Conservation (phyloP, 1,140 invertebrate species). For the Atopsyche davidsoni region DNA sequence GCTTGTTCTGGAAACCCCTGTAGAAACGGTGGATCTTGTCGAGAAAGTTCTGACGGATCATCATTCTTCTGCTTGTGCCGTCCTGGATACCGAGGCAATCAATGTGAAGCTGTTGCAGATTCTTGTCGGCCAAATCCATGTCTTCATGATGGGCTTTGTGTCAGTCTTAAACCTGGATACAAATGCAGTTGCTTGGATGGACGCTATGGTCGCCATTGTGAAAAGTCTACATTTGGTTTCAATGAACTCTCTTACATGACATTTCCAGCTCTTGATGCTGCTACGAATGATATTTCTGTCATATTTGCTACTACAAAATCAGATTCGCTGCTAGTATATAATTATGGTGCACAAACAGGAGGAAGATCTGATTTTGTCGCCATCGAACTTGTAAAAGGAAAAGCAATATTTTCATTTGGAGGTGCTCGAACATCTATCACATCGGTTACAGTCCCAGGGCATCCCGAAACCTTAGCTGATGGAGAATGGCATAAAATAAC, state of each 20-base stretch:
- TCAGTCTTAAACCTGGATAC: constrained; percentile 75
- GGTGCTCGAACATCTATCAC: constrained; percentile 81
- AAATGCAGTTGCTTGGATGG: constrained; percentile 81
- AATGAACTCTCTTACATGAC: constrained; percentile 83
- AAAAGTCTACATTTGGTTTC: constrained; percentile 85
- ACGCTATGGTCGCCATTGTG: constrained; percentile 85
- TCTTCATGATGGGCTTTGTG: constrained; percentile 75
- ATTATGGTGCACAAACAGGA: constrained; percentile 78
- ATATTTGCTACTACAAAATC: constrained; percentile 86
- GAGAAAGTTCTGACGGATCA: constrained; percentile 75
- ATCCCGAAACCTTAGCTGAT: constrained; percentile 64
- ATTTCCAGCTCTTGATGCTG: constrained; percentile 76
- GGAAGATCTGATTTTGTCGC: constrained; percentile 89
- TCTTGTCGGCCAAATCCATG: constrained; percentile 88
- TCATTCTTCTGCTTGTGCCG: constrained; percentile 87
- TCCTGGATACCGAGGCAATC: constrained; percentile 80
- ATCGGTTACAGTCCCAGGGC: constrained; percentile 59
- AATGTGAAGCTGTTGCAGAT: constrained; percentile 79
- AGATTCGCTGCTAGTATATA: constrained; percentile 82
- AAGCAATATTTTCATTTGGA: constrained; percentile 83
- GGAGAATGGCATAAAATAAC: constrained; percentile 89
- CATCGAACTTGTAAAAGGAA: constrained; percentile 77
- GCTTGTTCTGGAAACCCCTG: constrained; percentile 80
- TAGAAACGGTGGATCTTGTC: constrained; percentile 82
- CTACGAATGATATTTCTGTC: constrained; percentile 85